These are phyloP conservation scores for Apodemus sylvaticus DNA, from an alignment of 2,113 vertebrate species.

Conservation along the genomic window DNA sequence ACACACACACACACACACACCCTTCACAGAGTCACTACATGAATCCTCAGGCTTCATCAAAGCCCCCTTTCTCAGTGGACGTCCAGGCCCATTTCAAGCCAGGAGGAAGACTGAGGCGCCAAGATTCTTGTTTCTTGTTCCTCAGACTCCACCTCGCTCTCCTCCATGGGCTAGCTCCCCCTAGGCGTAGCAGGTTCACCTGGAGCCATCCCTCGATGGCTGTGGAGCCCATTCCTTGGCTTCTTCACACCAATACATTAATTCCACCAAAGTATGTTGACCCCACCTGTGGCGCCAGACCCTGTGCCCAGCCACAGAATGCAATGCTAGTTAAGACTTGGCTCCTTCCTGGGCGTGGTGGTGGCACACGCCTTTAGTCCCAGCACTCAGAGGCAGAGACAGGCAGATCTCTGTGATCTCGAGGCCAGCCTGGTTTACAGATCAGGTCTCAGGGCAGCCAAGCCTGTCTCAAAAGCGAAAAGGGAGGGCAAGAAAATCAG, in stretches of 20 bases:
- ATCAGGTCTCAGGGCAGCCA: not conserved
- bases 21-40: not conserved
- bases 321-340: not conserved
- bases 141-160: not conserved
- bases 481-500: not conserved
- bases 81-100: constrained; percentile 92
- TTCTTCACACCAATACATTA: not conserved
- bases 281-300: not conserved
- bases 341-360: not conserved
- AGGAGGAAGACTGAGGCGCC: constrained; percentile 86
- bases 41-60: constrained; percentile 80
- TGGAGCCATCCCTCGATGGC: not conserved
- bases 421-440: not conserved
- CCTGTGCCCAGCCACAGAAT: not conserved
- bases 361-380: not conserved
- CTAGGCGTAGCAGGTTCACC: not conserved
- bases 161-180: not conserved
- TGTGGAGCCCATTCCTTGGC: not conserved
- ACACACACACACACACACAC: not conserved
- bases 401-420: not conserved
- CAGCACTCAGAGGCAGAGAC: not conserved
- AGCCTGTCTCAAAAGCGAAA: not conserved
- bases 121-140: not conserved
- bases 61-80: constrained; percentile 91
- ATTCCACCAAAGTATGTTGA: not conserved